Evolutionary conservation across 2,888 invertebrate species (phyloP).

Genomic region (Brachypterus glaber): DNA sequence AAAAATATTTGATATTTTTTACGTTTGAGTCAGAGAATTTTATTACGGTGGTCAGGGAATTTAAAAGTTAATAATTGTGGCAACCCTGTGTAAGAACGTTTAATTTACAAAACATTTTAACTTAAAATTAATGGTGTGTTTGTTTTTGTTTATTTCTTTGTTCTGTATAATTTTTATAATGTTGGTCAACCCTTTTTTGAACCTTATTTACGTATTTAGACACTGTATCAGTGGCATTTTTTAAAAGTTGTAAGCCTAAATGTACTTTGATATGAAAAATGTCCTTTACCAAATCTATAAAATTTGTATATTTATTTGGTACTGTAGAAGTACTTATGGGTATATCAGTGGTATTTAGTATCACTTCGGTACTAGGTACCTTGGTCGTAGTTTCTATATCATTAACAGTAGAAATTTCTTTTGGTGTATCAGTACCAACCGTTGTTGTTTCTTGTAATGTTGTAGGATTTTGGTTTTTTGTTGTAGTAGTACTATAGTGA

Average conservation of each 20-base stretch:
- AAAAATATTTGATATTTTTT: no score
- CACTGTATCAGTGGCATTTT: constrained; percentile 57
- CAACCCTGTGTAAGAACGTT: no score
- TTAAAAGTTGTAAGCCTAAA: constrained; percentile 57
- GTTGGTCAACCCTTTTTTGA: constrained; percentile 38
- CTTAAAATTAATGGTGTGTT: no score
- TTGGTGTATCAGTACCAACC: constrained; percentile 1
- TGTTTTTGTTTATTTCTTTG: constrained; percentile 3
- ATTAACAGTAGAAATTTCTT: not conserved
- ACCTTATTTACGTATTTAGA: constrained; percentile 55
- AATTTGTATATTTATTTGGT: constrained; percentile 32
- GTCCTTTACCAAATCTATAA: constrained; percentile 53
- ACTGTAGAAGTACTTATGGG: no score
- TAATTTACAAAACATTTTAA: not conserved
- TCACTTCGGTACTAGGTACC: constrained; percentile 13
- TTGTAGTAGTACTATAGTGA: not conserved
- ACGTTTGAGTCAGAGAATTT: no score
- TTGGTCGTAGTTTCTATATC: constrained; percentile 8
- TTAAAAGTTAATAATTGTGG: no score
- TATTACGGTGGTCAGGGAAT: no score
- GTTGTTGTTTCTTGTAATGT: constrained; percentile 7
- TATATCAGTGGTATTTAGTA: constrained; percentile 16
- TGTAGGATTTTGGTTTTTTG: constrained; percentile 4
- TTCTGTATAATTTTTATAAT: constrained; percentile 19
- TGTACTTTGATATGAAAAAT: constrained; percentile 59